These are phyloP conservation scores for Drosophila nannoptera DNA, from an alignment of 1,140 invertebrate genomes.

Conservation along the genomic window DNA sequence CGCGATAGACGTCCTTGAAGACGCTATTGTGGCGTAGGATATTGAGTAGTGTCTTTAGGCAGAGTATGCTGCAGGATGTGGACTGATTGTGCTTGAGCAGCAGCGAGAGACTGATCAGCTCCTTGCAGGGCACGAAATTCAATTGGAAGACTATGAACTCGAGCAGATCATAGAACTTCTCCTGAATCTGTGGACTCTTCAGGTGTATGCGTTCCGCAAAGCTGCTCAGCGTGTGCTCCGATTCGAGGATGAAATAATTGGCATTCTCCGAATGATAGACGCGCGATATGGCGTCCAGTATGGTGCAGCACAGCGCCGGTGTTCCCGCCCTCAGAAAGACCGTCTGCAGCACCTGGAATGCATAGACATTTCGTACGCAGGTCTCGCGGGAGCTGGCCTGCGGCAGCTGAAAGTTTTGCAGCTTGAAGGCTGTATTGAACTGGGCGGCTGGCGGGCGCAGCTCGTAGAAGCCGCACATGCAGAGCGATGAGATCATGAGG, in stretches of 20 bases:
- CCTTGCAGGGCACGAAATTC: constrained; percentile 99
- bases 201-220: constrained; percentile 97
- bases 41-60: constrained; percentile 92
- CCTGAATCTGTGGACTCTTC: constrained; percentile 94
- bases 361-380: constrained; percentile 95
- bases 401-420: constrained; percentile 94
- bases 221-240: constrained; percentile 95
- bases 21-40: constrained; percentile 93
- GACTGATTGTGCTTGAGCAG: constrained; percentile 92
- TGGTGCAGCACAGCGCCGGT: constrained; percentile 90
- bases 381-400: constrained; percentile 92
- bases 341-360: constrained; percentile 96
- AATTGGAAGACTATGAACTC: constrained; percentile 98
- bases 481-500: constrained; percentile 94
- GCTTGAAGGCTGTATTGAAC: constrained; percentile 93
- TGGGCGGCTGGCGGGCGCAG: constrained; percentile 91
- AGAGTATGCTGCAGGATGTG: constrained; percentile 89
- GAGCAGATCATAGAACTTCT: constrained; percentile 96
- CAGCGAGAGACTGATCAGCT: constrained; percentile 96
- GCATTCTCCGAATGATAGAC: constrained; percentile 98
- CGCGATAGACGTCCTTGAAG: constrained; percentile 98
- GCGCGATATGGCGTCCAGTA: constrained; percentile 96
- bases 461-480: constrained; percentile 95
- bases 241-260: constrained; percentile 99
- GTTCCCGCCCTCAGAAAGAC: constrained; percentile 95